Evolutionary conservation across 2,113 vertebrate species (phyloP), one percentile per base, ranked within the genome.

Genomic region (Dolichallabes microphthalmus): DNA sequence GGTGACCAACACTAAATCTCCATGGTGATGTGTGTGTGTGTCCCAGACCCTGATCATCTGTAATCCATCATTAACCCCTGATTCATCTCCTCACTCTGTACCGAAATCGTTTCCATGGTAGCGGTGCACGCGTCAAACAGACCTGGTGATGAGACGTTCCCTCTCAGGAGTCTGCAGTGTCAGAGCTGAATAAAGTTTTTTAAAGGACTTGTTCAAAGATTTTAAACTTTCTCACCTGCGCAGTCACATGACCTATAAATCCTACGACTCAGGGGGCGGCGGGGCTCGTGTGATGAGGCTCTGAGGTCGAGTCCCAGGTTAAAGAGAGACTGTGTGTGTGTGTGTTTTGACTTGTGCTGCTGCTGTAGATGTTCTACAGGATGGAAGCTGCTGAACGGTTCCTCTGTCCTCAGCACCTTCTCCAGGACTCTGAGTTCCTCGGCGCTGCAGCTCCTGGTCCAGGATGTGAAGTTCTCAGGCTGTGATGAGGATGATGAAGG

Each of bases 1-100:
- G 88, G 90, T 86, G 82, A 73, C 45, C 68, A 74, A 35, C 75
- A 86, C 20, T 52, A n/a, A 75, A 45, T 89, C 88, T 87, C 88
- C 87, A 89, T 90, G 85, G 88, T 88, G 86, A 79, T 39, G 77
- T 12, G 4, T 66, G 79, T 63, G 60, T 63, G 60, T 63, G 55
- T 57, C 32, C 32, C 17, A 8, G 32, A 17, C 32, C 4, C 63
- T 68, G 7, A 32, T 32, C 27, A 69, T 66, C 12, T 66, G 4
- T 27, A 17, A 30, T 30, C 66, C 30, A 35, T 69, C 17, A 57
- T 15, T 57, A 57, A 57, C 55, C 55, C 13, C 13, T 57, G 13
- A 57, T 57, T 57, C 15, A 57, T 57, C 13, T 57, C 15, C 14
- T 57, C 55, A 45, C 45, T 8, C 45, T 39, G 39, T 39, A 39